These are phyloP conservation scores for Scaeva pyrastri DNA, from an alignment of 2,888 invertebrate species.

Conservation along the genomic window DNA sequence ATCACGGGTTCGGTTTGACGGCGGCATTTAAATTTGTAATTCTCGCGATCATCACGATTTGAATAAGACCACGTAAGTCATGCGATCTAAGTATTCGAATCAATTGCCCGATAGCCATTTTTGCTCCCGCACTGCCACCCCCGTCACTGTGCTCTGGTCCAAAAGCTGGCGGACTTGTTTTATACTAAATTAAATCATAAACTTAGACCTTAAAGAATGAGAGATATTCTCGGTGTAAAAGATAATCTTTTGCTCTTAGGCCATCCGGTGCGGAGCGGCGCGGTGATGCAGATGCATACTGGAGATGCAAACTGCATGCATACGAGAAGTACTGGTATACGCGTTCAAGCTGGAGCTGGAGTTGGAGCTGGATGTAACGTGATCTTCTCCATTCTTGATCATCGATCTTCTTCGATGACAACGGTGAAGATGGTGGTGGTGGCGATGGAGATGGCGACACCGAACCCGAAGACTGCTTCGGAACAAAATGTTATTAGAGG, in stretches of 20 bases:
- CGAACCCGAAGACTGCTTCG: conserved; percentile 31
- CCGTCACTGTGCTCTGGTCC: neutral
- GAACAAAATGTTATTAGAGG: conserved; percentile 73
- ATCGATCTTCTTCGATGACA: conserved; percentile 60
- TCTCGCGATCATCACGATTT: conserved; percentile 72
- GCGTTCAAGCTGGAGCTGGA: conserved; percentile 21
- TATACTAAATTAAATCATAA: conserved; percentile 75
- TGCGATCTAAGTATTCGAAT: conserved; percentile 66
- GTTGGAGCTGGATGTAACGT: conserved; percentile 8
- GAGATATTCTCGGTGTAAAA: conserved; percentile 61
- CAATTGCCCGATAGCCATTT: conserved; percentile 30
- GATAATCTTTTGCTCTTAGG: conserved; percentile 63
- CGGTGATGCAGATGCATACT: conserved; percentile 25
- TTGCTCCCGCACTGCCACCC: too few species aligned
- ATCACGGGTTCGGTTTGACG: conserved; percentile 20
- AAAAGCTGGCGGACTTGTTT: conserved; percentile 57
- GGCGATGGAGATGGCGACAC: conserved; percentile 10
- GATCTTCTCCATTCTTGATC: conserved; percentile 57
- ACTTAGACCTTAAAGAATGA: conserved; percentile 74
- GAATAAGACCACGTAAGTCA: conserved; percentile 63
- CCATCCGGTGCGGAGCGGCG: neutral
- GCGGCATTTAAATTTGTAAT: conserved; percentile 74
- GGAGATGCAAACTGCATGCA: neutral
- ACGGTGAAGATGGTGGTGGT: conserved; percentile 9
- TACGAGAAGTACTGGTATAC: neutral